These are phyloP conservation scores for Cyrtonyx montezumae DNA, from an alignment of 2,113 vertebrate species.

Conservation along the genomic window DNA sequence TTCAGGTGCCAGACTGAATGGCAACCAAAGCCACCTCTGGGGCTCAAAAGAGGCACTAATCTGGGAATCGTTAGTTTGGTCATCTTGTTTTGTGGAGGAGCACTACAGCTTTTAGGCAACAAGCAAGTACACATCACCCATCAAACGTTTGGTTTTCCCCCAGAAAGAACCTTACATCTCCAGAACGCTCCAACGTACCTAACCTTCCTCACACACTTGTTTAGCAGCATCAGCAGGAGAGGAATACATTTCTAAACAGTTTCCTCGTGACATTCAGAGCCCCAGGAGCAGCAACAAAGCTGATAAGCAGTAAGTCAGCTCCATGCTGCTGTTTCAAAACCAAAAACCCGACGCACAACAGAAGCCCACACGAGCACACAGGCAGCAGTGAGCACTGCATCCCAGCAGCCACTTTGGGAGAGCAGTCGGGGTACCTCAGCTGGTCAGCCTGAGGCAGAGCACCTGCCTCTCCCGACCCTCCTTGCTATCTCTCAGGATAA, in stretches of 20 bases:
- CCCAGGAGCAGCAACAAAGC: slow-evolving; percentile 17
- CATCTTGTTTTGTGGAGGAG: background rate
- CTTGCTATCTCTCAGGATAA: background rate
- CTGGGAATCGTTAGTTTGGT: background rate
- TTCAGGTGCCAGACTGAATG: background rate
- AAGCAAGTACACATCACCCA: background rate
- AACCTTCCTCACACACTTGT: background rate
- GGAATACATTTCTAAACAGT: slow-evolving; percentile 2
- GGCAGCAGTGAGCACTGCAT: background rate
- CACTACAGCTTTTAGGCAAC: background rate
- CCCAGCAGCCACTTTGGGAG: background rate
- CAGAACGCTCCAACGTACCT: background rate
- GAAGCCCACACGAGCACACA: background rate
- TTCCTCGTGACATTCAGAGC: background rate
- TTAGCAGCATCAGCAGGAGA: slow-evolving; percentile 1
- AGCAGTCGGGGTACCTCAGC: background rate
- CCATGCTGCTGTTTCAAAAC: background rate
- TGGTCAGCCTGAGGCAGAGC: background rate
- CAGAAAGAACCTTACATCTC: background rate
- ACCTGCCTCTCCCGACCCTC: background rate
- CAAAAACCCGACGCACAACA: background rate
- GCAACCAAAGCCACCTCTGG: background rate
- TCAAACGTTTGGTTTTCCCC: background rate
- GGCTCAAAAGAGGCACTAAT: background rate
- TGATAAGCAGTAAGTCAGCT: background rate